Base-by-base conservation (phyloP, 1,140 invertebrate genomes). In the Bombus superbus region DNA sequence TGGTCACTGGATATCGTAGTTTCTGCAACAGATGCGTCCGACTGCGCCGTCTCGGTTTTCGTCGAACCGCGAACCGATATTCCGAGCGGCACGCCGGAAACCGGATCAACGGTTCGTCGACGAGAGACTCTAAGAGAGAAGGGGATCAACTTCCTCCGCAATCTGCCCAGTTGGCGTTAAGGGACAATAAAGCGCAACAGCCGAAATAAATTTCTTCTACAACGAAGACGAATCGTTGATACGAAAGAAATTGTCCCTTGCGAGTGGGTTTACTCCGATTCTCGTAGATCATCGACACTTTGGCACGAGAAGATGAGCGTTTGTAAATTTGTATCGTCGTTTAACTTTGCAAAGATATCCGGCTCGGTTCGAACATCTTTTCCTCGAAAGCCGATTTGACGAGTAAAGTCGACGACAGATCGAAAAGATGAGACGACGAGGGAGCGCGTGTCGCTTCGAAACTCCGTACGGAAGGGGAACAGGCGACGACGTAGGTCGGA, bases 1-100 rank as follows among this genome's bases (percentile, higher is more conserved):
- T 62, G 81, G 73, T n/a, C 81, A 47, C 22, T 38, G 59, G 81
- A 76, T n/a, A n/a, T 69, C 53, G 69, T 59, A 66, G 57, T 44
- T 44, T 74, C 57, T 35, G 72, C 32, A 44, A 44, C 72, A 83
- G 72, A 76, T 76, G 72, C 73, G 35, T 38, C 57, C 57, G 35
- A 83, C 81, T 81, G 68, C 68, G 25, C 9, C 42, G 53, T 47
- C 79, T n/a, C 68, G 9, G 9, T 59, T 22, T 35, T 32, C 64
- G 25, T 81, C 66, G 79, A 80, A 40, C 22, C 35, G 8, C 25
- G 32, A 25, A 32, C 32, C 80, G 71, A 82, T 74, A 64, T 64
- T 44, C 35, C 28, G 3, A 38, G 53, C 25, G 35, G 35, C 28
- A 62, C 28, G 18, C 22, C 69, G 53, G 40, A 62, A 64, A 44